Conservation (phyloP, 2,113 vertebrate genomes). For the Poeciliopsis prolifica region DNA sequence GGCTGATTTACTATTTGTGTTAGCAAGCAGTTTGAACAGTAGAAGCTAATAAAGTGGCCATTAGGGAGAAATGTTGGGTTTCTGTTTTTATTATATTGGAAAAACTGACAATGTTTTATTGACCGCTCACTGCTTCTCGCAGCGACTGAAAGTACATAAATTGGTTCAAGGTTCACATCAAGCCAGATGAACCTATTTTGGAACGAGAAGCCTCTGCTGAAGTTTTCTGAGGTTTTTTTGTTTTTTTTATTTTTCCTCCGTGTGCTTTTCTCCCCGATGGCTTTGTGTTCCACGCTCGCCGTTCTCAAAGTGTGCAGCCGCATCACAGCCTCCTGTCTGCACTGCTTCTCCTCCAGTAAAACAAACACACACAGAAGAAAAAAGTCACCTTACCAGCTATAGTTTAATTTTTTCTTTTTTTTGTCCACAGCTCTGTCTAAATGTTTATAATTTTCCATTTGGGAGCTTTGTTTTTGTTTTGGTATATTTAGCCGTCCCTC, state of each 20-base stretch:
- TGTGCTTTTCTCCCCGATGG: constrained; percentile 7
- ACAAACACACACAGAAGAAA: constrained; percentile 15
- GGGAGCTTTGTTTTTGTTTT: constrained; percentile 77
- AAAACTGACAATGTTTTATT: neutral
- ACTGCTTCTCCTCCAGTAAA: constrained; percentile 27
- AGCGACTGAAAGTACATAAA: neutral
- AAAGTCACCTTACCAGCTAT: constrained; percentile 59
- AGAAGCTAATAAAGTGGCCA: neutral
- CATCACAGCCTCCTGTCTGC: constrained; percentile 38
- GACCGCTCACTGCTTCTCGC: neutral
- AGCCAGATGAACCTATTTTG: constrained; percentile 15
- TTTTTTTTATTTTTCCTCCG: neutral
- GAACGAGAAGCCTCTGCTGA: neutral
- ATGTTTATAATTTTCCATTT: constrained; percentile 77
- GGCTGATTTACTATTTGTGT: too few relatives aligned
- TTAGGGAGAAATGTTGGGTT: neutral
- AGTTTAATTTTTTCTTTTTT: constrained; percentile 39
- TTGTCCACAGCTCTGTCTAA: constrained; percentile 62
- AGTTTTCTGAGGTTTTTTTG: neutral
- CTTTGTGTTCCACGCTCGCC: constrained; percentile 8
- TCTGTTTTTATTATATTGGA: neutral
- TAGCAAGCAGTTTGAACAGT: neutral
- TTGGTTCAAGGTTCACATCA: neutral
- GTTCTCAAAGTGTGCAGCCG: constrained; percentile 36
- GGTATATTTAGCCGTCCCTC: constrained; percentile 79